phyloP scores from a whole-genome alignment of 2,797 vertebrate genomes.

The Alcedo atthis region DNA sequence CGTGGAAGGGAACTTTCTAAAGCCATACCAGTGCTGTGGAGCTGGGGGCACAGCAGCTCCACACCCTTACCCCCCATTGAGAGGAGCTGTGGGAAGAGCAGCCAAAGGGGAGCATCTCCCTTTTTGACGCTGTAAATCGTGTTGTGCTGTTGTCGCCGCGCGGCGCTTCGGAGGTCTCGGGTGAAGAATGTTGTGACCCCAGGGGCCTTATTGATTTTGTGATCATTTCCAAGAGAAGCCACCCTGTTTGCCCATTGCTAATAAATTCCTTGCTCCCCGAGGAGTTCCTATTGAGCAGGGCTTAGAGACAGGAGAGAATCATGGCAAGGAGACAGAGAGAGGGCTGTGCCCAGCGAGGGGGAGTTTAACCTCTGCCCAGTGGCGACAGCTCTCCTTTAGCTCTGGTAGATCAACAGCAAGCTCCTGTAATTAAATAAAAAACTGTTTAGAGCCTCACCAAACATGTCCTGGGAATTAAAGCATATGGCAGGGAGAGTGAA shows the following conservation, averaged over 20 bases:
- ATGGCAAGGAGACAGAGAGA: conserved; percentile 48
- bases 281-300: conserved; percentile 42
- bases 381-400: conserved; percentile 67
- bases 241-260: conserved; percentile 57
- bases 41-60: neutral
- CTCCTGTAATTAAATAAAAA: conserved; percentile 81
- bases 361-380: conserved; percentile 78
- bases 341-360: conserved; percentile 37
- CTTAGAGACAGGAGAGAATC: conserved; percentile 56
- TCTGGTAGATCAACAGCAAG: conserved; percentile 73
- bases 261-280: conserved; percentile 61
- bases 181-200: conserved; percentile 61
- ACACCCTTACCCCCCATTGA: too few species aligned
- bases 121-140: conserved; percentile 36
- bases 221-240: conserved; percentile 70
- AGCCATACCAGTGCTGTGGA: neutral
- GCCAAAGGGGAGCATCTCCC: neutral
- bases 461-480: conserved; percentile 80
- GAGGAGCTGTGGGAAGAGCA: neutral
- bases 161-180: conserved; percentile 49
- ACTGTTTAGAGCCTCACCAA: conserved; percentile 73
- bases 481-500: conserved; percentile 79
- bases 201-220: conserved; percentile 70
- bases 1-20: conserved; percentile 6
- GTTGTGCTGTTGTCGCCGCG: conserved; percentile 51